A percentile compares a stretch with the other conserved stretches of the same genome.
phyloP scores from a whole-genome alignment of 2,113 vertebrate genomes.

The Balaenoptera acutorostrata region DNA sequence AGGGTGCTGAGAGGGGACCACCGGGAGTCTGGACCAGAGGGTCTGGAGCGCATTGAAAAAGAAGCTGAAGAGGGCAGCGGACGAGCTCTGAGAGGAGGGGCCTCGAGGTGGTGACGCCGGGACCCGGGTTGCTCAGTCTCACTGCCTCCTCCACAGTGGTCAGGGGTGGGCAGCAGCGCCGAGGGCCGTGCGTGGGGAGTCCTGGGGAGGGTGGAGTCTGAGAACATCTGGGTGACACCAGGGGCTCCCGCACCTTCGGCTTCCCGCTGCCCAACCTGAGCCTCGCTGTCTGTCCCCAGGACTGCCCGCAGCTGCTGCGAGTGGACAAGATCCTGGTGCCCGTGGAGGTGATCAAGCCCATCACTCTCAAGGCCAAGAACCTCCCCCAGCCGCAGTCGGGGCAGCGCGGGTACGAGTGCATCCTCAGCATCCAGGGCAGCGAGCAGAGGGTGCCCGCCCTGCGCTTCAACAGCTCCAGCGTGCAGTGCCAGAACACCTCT shows the following conservation, averaged over 20 bases:
- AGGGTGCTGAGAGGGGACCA: not conserved
- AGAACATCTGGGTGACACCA: not conserved
- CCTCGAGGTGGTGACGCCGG: not conserved
- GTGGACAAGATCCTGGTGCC: conserved; percentile 95
- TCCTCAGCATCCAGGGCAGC: conserved; percentile 92
- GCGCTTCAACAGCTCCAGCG: conserved; percentile 97
- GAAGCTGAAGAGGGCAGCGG: not conserved
- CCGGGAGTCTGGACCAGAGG: not conserved
- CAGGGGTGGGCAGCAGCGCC: not conserved
- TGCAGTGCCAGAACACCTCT: conserved; percentile 99
- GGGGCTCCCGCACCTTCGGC: not conserved
- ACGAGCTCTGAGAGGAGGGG: not conserved
- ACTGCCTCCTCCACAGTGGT: not conserved
- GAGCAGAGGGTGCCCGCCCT: conserved; percentile 94
- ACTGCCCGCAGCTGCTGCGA: conserved; percentile 95
- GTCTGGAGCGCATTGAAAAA: not conserved
- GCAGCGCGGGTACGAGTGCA: conserved; percentile 95
- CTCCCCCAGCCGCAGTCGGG: conserved; percentile 97
- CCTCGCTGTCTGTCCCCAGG: conserved; percentile 77
- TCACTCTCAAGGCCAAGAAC: conserved; percentile 96
- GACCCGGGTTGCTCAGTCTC: not conserved
- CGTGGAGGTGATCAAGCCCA: conserved; percentile 95
- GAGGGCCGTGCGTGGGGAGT: fast-evolving
- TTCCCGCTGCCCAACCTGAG: not conserved
- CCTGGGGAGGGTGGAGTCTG: fast-evolving